These are phyloP conservation scores for Salvelinus namaycush DNA, from an alignment of 2,113 vertebrate genomes.

Conservation along the genomic window DNA sequence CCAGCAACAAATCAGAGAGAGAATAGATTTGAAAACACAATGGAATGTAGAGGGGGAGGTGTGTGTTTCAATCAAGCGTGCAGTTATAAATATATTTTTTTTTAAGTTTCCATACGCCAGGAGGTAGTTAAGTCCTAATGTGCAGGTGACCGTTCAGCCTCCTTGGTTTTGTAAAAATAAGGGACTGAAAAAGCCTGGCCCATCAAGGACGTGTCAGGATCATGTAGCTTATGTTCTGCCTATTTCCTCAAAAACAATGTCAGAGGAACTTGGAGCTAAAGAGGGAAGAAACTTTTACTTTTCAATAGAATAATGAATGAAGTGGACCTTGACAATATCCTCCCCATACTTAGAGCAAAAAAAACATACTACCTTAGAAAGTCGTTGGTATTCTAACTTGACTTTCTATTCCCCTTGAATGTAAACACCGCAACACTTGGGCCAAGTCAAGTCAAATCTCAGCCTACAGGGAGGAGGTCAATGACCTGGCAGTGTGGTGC, in stretches of 20 bases:
- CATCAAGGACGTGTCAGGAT: neutral
- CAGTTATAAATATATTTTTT: no score
- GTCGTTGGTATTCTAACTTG: no score
- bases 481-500: no score
- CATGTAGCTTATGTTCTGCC: neutral
- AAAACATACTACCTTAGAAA: no score
- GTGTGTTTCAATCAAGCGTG: neutral
- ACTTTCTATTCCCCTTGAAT: no score
- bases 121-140: neutral
- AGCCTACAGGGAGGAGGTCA: no score
- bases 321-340: neutral
- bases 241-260: neutral
- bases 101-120: neutral
- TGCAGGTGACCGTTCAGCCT: neutral
- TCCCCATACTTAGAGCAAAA: slow-evolving; percentile 7
- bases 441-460: no score
- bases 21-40: neutral
- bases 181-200: neutral
- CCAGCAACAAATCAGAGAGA: neutral
- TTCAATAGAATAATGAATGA: neutral
- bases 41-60: slow-evolving; percentile 8
- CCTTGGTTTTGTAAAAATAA: neutral
- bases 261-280: neutral
- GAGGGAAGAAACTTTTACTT: neutral
- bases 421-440: no score